phyloP scores from a whole-genome alignment of 2,888 invertebrate genomes.

The Gari tellinella region DNA sequence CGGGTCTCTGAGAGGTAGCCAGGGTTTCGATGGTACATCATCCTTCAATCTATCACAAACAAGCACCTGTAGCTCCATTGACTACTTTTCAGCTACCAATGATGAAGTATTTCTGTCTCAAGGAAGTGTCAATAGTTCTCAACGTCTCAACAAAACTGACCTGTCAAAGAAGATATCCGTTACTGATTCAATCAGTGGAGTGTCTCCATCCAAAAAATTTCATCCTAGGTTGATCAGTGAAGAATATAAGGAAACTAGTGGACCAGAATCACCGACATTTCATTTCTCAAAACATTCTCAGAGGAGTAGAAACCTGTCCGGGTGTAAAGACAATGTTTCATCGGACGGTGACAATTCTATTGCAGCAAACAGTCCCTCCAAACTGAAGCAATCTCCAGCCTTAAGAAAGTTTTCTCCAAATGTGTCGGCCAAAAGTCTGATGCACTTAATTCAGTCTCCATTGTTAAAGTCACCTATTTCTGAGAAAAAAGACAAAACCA shows the following conservation, averaged over 20 bases:
- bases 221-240: too few species aligned
- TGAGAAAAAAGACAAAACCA: conserved; percentile 11
- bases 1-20: conserved; percentile 43
- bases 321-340: too few species aligned
- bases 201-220: too few species aligned
- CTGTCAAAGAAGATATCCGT: too few species aligned
- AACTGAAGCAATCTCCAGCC: conserved; percentile 39
- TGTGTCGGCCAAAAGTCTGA: conserved; percentile 72
- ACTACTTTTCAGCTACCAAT: conserved; percentile 66
- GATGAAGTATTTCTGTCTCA: conserved; percentile 67
- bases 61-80: conserved; percentile 46
- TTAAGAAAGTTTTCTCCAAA: conserved; percentile 70
- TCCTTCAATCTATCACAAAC: conserved; percentile 49
- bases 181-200: too few species aligned
- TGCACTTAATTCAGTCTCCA: conserved; percentile 76
- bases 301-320: too few species aligned
- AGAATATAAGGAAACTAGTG: too few species aligned
- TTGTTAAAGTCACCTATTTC: conserved; percentile 55
- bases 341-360: too few species aligned
- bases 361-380: conserved; percentile 1
- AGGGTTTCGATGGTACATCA: conserved; percentile 65
- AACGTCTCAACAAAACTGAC: background rate
- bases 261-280: too few species aligned
- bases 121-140: background rate
- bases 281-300: too few species aligned